Evolutionary conservation across 2,797 vertebrate genomes (phyloP).

Genomic region (Acrocephalus scirpaceus): DNA sequence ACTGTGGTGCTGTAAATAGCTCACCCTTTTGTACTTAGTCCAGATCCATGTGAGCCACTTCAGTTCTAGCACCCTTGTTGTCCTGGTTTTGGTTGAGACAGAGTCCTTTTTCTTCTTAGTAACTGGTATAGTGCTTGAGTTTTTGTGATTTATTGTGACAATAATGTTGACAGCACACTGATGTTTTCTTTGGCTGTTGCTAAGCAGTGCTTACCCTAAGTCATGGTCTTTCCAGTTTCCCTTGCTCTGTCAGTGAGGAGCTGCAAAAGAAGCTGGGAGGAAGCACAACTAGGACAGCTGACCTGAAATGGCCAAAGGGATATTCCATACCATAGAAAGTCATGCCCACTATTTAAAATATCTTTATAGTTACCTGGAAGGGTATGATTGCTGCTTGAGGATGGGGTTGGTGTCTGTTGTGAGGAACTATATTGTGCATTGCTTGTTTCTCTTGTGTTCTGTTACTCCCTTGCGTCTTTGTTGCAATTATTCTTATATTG

Average conservation of each 20-base stretch:
- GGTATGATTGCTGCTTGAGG: background rate
- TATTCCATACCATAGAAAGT: background rate
- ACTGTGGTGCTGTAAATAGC: background rate
- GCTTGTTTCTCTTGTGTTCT: background rate
- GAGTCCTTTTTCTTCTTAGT: background rate
- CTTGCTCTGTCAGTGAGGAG: background rate
- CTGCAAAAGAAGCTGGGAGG: background rate
- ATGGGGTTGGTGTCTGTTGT: rapidly evolving
- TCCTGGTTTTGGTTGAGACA: background rate
- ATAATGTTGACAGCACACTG: background rate
- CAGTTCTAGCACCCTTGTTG: background rate
- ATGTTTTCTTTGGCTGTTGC: background rate
- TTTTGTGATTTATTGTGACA: background rate
- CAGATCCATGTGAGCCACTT: background rate
- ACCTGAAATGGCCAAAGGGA: background rate
- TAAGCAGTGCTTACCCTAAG: background rate
- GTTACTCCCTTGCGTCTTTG: rapidly evolving
- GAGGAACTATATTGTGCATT: background rate
- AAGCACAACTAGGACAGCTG: background rate
- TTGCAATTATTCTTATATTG: background rate
- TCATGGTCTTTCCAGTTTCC: background rate
- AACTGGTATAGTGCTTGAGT: background rate
- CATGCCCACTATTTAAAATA: background rate
- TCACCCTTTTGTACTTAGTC: background rate
- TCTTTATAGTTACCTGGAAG: background rate